Percentiles rank a stretch among this genome's conserved stretches.
These are phyloP conservation scores for Serilophus lunatus DNA, from an alignment of 2,113 vertebrate genomes.

Conservation along the genomic window DNA sequence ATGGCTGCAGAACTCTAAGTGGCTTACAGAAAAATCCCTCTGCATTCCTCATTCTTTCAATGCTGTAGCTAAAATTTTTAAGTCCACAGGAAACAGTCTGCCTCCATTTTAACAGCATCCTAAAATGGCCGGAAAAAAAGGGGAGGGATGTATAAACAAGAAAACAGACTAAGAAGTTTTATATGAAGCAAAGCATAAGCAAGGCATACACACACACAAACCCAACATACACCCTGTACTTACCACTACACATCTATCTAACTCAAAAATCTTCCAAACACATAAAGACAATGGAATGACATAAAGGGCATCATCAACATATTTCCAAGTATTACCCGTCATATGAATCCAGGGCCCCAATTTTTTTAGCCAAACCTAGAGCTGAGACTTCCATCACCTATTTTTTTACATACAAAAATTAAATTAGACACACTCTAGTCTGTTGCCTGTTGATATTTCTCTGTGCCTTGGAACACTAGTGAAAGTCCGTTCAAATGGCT, in stretches of 20 bases:
- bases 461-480: neutral
- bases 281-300: neutral
- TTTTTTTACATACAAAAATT: neutral
- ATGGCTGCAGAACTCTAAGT: neutral
- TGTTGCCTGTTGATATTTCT: neutral
- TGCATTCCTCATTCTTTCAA: neutral
- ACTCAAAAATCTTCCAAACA: neutral
- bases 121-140: neutral
- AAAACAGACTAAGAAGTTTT: neutral
- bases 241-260: fast-evolving
- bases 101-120: neutral
- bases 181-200: neutral
- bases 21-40: neutral
- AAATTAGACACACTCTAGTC: neutral
- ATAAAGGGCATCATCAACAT: neutral
- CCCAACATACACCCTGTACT: neutral
- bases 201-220: neutral
- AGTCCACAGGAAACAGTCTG: neutral
- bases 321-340: neutral
- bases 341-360: neutral
- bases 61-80: neutral
- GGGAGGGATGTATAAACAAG: neutral
- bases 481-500: neutral
- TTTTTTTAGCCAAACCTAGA: neutral
- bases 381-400: neutral